phyloP scores from a whole-genome alignment of 2,113 vertebrate genomes.

The Notothenia coriiceps region DNA sequence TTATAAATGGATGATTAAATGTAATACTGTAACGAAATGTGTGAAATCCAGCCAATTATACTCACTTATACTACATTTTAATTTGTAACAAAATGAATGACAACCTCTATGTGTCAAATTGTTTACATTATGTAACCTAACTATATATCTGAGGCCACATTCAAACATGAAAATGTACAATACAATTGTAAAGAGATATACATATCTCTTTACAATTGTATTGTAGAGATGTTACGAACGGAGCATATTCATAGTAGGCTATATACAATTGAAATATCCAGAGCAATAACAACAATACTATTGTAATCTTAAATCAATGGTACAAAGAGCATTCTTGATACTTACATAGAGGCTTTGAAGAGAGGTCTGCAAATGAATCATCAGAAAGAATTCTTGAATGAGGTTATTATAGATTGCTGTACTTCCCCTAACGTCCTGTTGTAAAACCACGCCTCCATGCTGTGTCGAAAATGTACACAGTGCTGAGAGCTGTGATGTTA shows the following conservation, averaged over 20 bases:
- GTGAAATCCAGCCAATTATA: too few relatives aligned
- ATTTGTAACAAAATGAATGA: neutral
- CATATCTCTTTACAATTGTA: too few relatives aligned
- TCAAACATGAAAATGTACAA: neutral
- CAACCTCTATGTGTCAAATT: neutral
- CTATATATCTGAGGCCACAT: neutral
- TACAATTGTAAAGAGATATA: neutral
- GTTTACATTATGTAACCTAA: neutral
- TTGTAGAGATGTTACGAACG: neutral
- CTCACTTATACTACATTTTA: neutral
- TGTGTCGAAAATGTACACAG: neutral
- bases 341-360: slow-evolving; percentile 25
- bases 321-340: neutral
- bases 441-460: neutral
- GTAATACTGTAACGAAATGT: too few relatives aligned
- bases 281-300: neutral
- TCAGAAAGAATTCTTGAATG: neutral
- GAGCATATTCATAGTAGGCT: neutral
- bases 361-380: neutral
- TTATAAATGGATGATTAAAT: too few relatives aligned
- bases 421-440: neutral
- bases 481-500: too few relatives aligned
- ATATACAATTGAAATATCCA: neutral
- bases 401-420: neutral
- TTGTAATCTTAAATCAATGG: slow-evolving; percentile 1